These are phyloP conservation scores for Eupithecia abbreviata DNA, from an alignment of 2,888 invertebrate genomes.

Conservation along the genomic window DNA sequence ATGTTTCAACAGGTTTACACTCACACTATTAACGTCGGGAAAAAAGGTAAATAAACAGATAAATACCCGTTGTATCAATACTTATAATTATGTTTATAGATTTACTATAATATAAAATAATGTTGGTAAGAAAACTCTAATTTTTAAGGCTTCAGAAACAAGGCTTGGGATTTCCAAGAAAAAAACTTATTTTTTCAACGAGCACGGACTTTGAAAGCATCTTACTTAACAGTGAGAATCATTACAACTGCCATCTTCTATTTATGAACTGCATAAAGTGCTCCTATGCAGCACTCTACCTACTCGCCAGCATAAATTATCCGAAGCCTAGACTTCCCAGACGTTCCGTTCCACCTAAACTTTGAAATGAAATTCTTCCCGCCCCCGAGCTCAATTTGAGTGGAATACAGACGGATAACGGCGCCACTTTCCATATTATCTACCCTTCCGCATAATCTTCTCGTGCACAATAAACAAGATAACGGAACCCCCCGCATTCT, in stretches of 20 bases:
- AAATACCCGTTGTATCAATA: no score
- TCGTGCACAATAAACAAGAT: conserved; percentile 51
- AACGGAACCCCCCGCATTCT: conserved; percentile 41
- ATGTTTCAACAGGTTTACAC: no score
- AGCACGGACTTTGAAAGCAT: neutral
- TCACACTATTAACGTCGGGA: no score
- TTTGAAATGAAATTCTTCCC: conserved; percentile 33
- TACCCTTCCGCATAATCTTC: conserved; percentile 57
- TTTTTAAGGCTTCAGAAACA: neutral
- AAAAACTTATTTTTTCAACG: neutral
- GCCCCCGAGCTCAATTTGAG: conserved; percentile 49
- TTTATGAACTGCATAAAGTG: neutral
- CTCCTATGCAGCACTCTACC: neutral
- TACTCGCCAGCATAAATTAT: neutral
- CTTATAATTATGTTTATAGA: no score
- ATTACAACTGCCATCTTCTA: neutral
- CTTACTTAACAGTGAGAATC: neutral
- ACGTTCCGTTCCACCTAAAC: conserved; percentile 13
- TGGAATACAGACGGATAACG: conserved; percentile 48
- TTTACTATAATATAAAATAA: no score
- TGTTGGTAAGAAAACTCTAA: neutral
- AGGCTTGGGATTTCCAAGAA: neutral
- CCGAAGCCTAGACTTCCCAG: conserved; percentile 1
- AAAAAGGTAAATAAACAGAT: no score
- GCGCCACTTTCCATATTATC: conserved; percentile 55